Base-by-base conservation (phyloP, 2,797 vertebrate species). In the Artibeus lituratus region DNA sequence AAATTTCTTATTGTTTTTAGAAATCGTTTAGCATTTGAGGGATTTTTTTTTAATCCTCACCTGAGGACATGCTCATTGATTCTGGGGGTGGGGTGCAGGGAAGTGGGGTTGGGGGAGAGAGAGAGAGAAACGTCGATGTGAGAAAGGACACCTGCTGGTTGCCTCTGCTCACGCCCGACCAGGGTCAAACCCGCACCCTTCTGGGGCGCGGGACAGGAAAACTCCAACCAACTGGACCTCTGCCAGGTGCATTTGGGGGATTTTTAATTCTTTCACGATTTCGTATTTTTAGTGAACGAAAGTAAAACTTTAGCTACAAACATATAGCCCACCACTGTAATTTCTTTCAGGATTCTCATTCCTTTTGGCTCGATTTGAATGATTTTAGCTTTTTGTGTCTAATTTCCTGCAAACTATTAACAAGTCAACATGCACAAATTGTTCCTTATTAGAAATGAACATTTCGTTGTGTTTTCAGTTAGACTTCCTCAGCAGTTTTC, bases 401-500 rank as follows among this genome's bases (percentile, higher is more conserved):
- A 55, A 51, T 77, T 91, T 29, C 78, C 59, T 83, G 57, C 24
- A 47, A 86, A 90, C 18, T 35, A 42, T 42, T 39, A 51, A 26
- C 57, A 35, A 70, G 35, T 74, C 62, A 77, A 91, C 47, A 69
- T 24, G 44, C 72, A 16, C 19, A 86, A 77, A 94, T 35, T 83
- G 10, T 32, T 96, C 49, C 85, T 77, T 70, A 65, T 51, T 92
- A 87, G 53, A 76, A 37, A 80, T 47, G 32, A 92, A 81, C 83
- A 49, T 69, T 29, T 65, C 76, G 51, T 57, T 29, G 2, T 74
- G 29, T 78, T 70, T 95, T 73, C 42, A 37, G 32, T 69, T 80
- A 3, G 49, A 89, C 78, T 91, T 80, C 44, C 44, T 96, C 87
- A 7, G 11, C 19, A n/a, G 73, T 84, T 74, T 78, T 86, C 87